phyloP scores from a whole-genome alignment of 1,140 invertebrate genomes.

The Megalopta genalis region DNA sequence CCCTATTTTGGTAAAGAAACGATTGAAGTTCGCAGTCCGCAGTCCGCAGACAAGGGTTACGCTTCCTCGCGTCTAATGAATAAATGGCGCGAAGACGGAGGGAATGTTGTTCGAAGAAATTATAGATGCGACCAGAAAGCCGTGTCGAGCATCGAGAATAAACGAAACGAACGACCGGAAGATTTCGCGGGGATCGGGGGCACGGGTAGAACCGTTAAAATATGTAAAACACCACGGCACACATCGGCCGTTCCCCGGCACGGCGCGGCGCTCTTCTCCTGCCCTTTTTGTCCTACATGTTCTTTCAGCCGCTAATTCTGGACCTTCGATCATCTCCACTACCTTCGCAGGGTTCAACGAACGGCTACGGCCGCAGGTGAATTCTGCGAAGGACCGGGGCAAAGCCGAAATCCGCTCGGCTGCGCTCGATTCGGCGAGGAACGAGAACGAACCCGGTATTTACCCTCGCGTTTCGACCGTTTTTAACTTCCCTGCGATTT shows the following conservation, averaged over 20 bases:
- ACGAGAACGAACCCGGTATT: too few species aligned
- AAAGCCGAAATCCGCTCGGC: background rate
- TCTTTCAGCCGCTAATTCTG: conserved; percentile 47
- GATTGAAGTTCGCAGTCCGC: too few species aligned
- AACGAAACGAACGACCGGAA: conserved; percentile 40
- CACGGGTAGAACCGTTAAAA: conserved; percentile 72
- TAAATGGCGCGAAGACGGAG: background rate
- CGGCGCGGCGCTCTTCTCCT: conserved; percentile 34
- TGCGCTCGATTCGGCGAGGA: conserved; percentile 1
- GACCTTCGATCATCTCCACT: conserved; percentile 69
- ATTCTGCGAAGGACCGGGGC: conserved; percentile 35
- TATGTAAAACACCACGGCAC: conserved; percentile 71
- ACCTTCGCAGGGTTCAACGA: conserved; percentile 66
- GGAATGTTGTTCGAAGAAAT: background rate
- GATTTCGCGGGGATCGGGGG: conserved; percentile 46
- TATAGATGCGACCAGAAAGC: conserved; percentile 20
- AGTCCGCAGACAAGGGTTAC: too few species aligned
- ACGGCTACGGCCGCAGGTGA: conserved; percentile 64
- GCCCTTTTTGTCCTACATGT: conserved; percentile 57
- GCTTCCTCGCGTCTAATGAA: background rate
- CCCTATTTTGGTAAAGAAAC: too few species aligned
- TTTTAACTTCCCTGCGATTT: too few species aligned
- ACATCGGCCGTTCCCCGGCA: conserved; percentile 43
- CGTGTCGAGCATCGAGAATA: conserved; percentile 33
- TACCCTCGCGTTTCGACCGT: too few species aligned